A percentile compares a stretch with the other conserved stretches of the same genome.
These are phyloP conservation scores for Electrophaes corylata DNA, from an alignment of 2,888 invertebrate genomes.

Conservation along the genomic window DNA sequence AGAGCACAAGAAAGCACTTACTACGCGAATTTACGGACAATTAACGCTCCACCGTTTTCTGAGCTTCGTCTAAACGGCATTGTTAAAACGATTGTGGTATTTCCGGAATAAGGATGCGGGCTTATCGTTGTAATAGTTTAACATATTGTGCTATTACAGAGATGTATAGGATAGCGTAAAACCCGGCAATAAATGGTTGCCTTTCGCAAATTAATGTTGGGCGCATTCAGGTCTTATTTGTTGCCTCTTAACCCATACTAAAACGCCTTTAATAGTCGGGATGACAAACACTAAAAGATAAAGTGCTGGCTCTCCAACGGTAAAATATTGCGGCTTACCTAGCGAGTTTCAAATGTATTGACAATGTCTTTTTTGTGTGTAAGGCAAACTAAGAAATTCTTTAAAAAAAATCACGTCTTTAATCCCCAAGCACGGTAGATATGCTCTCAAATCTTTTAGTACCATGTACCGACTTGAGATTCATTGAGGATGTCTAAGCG, in stretches of 20 bases:
- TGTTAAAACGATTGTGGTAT: conserved; percentile 49
- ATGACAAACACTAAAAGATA: neutral
- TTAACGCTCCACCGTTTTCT: conserved; percentile 45
- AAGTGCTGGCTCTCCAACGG: neutral
- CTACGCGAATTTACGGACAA: conserved; percentile 45
- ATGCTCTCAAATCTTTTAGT: no score
- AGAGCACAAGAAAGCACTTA: conserved; percentile 27
- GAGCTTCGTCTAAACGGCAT: conserved; percentile 48
- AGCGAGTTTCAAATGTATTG: neutral
- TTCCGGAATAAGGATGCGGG: conserved; percentile 38
- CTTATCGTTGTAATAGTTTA: conserved; percentile 33
- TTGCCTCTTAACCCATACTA: neutral
- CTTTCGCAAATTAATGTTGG: conserved; percentile 31
- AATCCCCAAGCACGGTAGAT: no score
- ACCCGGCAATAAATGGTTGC: conserved; percentile 27
- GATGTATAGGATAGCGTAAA: conserved; percentile 27
- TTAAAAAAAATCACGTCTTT: no score
- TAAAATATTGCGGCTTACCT: neutral
- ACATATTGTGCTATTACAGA: conserved; percentile 30
- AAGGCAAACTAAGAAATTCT: neutral
- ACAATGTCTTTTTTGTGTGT: neutral
- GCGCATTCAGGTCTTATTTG: conserved; percentile 5
- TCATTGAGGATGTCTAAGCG: no score
- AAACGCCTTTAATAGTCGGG: neutral
- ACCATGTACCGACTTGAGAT: no score